Conservation (phyloP, 2,888 invertebrate species). For the Catonia carolina region DNA sequence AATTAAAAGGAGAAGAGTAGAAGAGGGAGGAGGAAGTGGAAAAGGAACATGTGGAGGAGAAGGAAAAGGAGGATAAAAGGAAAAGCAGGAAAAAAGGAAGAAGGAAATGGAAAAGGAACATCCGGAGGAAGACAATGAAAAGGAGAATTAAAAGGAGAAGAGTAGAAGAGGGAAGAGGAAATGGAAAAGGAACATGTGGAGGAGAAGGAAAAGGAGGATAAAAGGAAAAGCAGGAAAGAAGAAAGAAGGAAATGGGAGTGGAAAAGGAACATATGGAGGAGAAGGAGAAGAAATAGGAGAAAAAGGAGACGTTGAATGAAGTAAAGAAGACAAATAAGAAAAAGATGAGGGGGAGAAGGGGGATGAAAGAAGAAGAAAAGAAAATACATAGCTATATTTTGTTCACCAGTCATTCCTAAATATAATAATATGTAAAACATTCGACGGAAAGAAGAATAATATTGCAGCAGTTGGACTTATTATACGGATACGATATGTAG, state of each 20-base stretch:
- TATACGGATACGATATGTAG: too few species aligned
- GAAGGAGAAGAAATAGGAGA: neutral
- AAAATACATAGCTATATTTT: too few species aligned
- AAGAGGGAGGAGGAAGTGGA: neutral
- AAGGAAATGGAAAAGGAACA: neutral
- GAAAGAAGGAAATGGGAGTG: neutral
- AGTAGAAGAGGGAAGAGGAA: neutral
- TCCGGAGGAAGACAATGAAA: neutral
- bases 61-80: neutral
- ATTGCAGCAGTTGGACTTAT: too few species aligned
- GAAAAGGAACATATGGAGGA: neutral
- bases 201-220: neutral
- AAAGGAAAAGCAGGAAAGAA: neutral
- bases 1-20: neutral
- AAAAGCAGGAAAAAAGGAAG: neutral
- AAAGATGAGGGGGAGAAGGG: too few species aligned
- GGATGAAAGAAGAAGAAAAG: neutral
- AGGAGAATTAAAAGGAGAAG: neutral
- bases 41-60: neutral
- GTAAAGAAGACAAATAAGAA: neutral
- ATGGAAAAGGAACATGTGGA: neutral
- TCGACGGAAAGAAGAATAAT: too few species aligned
- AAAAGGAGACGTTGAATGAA: neutral
- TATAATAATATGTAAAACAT: too few species aligned
- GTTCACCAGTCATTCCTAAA: too few species aligned